A percentile compares a stretch with the other conserved stretches of the same genome.
Conservation (phyloP, 1,140 invertebrate genomes). For the Ditylenchus dipsaci region DNA sequence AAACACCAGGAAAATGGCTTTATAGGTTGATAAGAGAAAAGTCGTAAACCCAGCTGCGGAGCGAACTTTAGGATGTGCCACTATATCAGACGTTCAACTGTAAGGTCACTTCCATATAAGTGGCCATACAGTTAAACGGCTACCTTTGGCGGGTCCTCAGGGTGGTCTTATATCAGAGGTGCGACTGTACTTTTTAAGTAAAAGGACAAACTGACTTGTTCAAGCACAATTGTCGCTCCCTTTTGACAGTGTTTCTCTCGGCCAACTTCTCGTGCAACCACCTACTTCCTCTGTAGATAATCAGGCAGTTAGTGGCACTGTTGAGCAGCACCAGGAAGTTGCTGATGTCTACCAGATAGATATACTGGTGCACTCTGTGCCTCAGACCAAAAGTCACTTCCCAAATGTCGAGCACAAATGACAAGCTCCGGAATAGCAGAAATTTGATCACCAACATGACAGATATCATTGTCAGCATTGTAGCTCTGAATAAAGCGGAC, state of each 20-base stretch:
- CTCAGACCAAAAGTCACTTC: slow-evolving; percentile 36
- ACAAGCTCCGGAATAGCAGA: slow-evolving; percentile 41
- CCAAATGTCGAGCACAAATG: slow-evolving; percentile 46
- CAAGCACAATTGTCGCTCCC: slow-evolving; percentile 32
- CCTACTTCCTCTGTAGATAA: slow-evolving; percentile 42
- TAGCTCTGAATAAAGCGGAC: slow-evolving; percentile 29
- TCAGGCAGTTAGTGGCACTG: slow-evolving; percentile 48
- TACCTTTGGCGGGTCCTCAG: too few relatives aligned
- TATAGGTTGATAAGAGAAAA: too few relatives aligned
- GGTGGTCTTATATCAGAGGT: too few relatives aligned
- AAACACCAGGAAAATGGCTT: too few relatives aligned
- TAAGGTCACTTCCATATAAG: too few relatives aligned
- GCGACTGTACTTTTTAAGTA: too few relatives aligned
- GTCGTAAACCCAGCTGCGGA: too few relatives aligned
- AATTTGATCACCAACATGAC: slow-evolving; percentile 47
- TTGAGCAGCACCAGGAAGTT: slow-evolving; percentile 48
- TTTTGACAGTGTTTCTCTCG: slow-evolving; percentile 29
- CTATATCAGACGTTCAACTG: too few relatives aligned
- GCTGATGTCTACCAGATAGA: slow-evolving; percentile 38
- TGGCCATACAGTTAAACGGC: too few relatives aligned
- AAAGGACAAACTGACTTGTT: slow-evolving; percentile 17
- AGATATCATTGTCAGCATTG: slow-evolving; percentile 48
- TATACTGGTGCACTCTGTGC: slow-evolving; percentile 16
- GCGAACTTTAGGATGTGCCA: too few relatives aligned
- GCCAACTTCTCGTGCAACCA: slow-evolving; percentile 37